A percentile compares a stretch with the other conserved stretches of the same genome.
Evolutionary conservation across 2,113 vertebrate genomes (phyloP).

Genomic region (Trematomus loennbergii): DNA sequence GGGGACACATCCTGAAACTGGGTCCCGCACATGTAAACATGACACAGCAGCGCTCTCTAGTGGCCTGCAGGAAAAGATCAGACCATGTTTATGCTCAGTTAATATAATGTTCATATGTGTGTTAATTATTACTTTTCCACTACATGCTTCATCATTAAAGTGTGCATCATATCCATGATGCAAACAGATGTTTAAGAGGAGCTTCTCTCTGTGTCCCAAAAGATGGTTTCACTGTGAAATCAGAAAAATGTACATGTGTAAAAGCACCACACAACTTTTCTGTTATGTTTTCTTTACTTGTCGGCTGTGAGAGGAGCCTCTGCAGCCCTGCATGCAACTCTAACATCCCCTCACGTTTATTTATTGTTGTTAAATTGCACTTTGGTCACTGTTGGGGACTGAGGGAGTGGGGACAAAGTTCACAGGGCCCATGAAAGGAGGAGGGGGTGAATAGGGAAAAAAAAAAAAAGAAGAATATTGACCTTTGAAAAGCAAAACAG

Average conservation of each 20-base stretch:
- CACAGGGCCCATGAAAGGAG: constrained; percentile 74
- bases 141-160: neutral
- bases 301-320: neutral
- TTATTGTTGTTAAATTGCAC: constrained; percentile 75
- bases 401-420: constrained; percentile 84
- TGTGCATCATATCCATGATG: neutral
- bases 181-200: neutral
- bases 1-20: neutral
- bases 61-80: neutral
- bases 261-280: neutral
- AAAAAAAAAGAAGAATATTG: constrained; percentile 75
- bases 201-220: neutral
- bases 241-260: neutral
- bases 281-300: neutral
- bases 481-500: constrained; percentile 83
- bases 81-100: neutral
- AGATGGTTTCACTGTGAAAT: neutral
- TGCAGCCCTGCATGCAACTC: neutral
- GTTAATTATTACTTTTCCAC: neutral
- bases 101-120: neutral
- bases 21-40: neutral
- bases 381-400: constrained; percentile 76
- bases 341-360: constrained; percentile 55
- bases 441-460: constrained; percentile 75
- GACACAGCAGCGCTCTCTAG: constrained; percentile 52